Base-by-base conservation (phyloP, 2,113 vertebrate species). In the Cynopterus brachyotis region DNA sequence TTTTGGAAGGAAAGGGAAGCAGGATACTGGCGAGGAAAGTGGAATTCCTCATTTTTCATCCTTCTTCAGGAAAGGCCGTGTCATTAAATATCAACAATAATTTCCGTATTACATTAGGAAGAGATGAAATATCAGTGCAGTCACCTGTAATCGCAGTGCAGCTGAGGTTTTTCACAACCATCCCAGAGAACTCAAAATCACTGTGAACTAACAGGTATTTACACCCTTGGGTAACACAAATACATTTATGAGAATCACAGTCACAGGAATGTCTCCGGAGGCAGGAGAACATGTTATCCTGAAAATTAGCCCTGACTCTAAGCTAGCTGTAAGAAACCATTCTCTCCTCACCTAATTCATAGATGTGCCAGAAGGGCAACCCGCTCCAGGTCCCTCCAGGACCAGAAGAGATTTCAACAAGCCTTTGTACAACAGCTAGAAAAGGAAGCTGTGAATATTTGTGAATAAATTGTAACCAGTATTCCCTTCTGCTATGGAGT, bases 71-170 rank as follows among this genome's bases (percentile, higher is more conserved):
- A 96, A 96, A 95, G 55, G 50, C 79, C 53, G 78, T 81, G 40
- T 84, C 69, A 81, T 92, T 97, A 97, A 96, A 89, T 37, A 93
- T 91, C 85, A 93, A 87, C 82, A 93, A 85, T 80, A 72, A 92
- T 95, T 95, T 96, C 87, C 12, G 4, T 47, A 47, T 91, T 40
- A 50, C 26, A n/a, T 89, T 47, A 81, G n/a, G 57, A 94, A 94
- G 89, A 91, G 50, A 82, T 22, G 40, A 90, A 79, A 91, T 59
- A 60, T 37, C 47, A 83, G 70, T 12, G 11, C 24, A 35, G 55
- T 32, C 24, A 42, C 57, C 24, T 82, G 35, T 45, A 84, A 76
- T 37, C 1, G 0, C 30, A 40, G 0, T 11, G 17, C 13, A 69
- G 66, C 45, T 78, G 42, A 59, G 42, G 37, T 35, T 79, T 87